Evolutionary conservation across 2,113 vertebrate genomes (phyloP), one percentile per base, ranked within the genome.

Genomic region (Elachura formosa): DNA sequence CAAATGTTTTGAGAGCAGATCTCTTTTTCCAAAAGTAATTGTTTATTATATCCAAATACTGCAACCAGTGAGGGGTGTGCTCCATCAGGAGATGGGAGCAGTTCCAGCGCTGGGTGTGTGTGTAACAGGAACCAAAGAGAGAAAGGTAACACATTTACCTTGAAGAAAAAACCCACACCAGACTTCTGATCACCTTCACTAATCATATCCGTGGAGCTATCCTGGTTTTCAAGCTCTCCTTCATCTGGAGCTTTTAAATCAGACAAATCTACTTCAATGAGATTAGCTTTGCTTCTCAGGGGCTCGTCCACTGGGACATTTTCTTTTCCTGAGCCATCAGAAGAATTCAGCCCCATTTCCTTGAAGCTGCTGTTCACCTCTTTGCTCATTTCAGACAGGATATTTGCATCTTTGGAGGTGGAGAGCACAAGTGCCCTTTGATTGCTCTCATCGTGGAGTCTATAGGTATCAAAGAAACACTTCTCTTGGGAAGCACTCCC

Each of bases 81-180:
- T 69, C 43, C 66, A 38, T 4, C 75, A 55, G 66, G 28, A 86
- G 54, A 40, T 7, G 33, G 31, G 29, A 31, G 54, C 10, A 74
- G 48, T 9, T 88, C 17, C 63, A 63, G 51, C 1, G 52, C 61
- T 33, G 38, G 40, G n/a, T n/a, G 76, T 61, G 55, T 5, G 17
- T 6, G 25, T 24, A 74, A 67, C 68, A 73, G 52, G 10, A 33
- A 72, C 29, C 46, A 63, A 72, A 75, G 3, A 61, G 1, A 91
- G 20, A 74, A 87, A 69, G 41, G 23, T 2, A 78, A 52, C 1
- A 9, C 23, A 51, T 85, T 96, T 97, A 99, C 99, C 99, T 99
- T 99, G 88, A 99, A 99, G 98, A 99, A 99, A 97, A 99, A 99
- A 13, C 99, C 99, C 10, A 99, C 90, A 20, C 98, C 98, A 3